These are phyloP conservation scores for Ophion ellenae DNA, from an alignment of 2,888 invertebrate species.

Conservation along the genomic window DNA sequence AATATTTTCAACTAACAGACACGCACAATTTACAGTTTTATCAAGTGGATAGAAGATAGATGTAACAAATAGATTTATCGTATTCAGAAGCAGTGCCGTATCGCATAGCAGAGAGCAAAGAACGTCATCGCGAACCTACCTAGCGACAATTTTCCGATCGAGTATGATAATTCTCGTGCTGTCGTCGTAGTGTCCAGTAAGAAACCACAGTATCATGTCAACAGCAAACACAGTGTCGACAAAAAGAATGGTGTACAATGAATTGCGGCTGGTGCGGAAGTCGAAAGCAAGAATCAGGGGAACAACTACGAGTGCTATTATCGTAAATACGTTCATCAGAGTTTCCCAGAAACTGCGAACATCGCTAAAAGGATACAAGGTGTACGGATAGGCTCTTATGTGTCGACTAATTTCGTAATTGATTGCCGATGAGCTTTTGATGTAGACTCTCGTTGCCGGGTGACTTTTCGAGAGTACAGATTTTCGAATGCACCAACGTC, in stretches of 20 bases:
- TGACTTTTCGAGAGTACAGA: conserved; percentile 73
- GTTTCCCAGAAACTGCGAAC: conserved; percentile 81
- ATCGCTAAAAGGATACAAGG: conserved; percentile 83
- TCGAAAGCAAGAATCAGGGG: conserved; percentile 80
- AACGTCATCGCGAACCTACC: conserved; percentile 64
- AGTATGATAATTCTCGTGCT: conserved; percentile 76
- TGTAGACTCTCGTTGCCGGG: conserved; percentile 73
- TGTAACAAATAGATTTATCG: background rate
- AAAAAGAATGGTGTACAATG: conserved; percentile 67
- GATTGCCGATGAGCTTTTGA: conserved; percentile 80
- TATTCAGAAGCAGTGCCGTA: background rate
- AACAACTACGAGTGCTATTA: conserved; percentile 74
- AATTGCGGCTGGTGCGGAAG: conserved; percentile 64
- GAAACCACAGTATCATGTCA: conserved; percentile 79
- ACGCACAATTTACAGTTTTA: no score
- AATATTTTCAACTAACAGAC: no score
- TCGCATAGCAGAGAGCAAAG: background rate
- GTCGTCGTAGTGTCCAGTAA: conserved; percentile 80
- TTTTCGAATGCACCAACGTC: conserved; percentile 72
- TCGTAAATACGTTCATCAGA: conserved; percentile 76
- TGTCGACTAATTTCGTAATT: conserved; percentile 81
- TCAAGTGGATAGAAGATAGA: no score
- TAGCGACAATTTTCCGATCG: conserved; percentile 74
- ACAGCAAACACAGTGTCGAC: conserved; percentile 76
- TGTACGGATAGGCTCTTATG: conserved; percentile 75